Base-by-base conservation (phyloP, 2,797 vertebrate species). In the Carduelis carduelis region DNA sequence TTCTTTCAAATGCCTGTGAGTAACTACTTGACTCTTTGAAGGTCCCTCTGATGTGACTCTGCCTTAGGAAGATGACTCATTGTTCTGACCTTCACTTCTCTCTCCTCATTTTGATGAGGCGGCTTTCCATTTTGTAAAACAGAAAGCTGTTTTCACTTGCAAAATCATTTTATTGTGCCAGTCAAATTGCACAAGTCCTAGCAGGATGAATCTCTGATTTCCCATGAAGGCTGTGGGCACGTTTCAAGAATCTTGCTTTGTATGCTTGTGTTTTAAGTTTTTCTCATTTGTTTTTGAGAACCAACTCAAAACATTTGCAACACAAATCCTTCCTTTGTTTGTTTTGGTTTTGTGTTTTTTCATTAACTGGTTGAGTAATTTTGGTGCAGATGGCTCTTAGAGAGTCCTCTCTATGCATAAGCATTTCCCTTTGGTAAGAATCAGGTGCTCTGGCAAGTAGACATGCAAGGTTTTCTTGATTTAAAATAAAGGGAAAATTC, bases 131-230 rank as follows among this genome's bases (percentile, higher is more conserved):
- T 95, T 90, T 89, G 37, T 70, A 44, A 83, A 95, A 90, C 47
- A 91, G 91, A 93, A 83, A 93, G 91, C 91, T 96, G 50, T 93
- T 96, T 95, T 96, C 94, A 90, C 68, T 95, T 94, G 88, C 81
- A 96, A 87, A 96, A 89, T 87, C 35, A 65, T 92, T 94, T 75
- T 85, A 85, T 93, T 96, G 88, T 96, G 71, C 55, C 78, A 89
- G 60, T 87, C 66, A 76, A 89, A 87, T 85, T 91, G 76, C 64
- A 75, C 61, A 64, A 93, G 74, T 80, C 27, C 9, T 70, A 70
- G 65, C 43, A 81, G 76, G 70, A 78, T 70, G 84, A 88, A 87
- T 92, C 41, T 57, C 46, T 90, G 65, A 88, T 93, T 94, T 94
- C 70, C 63, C 34, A 14, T 18, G 52, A 72, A 95, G 61, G 59